Conservation (phyloP, 2,888 invertebrate genomes). For the Trachelus tabidus region DNA sequence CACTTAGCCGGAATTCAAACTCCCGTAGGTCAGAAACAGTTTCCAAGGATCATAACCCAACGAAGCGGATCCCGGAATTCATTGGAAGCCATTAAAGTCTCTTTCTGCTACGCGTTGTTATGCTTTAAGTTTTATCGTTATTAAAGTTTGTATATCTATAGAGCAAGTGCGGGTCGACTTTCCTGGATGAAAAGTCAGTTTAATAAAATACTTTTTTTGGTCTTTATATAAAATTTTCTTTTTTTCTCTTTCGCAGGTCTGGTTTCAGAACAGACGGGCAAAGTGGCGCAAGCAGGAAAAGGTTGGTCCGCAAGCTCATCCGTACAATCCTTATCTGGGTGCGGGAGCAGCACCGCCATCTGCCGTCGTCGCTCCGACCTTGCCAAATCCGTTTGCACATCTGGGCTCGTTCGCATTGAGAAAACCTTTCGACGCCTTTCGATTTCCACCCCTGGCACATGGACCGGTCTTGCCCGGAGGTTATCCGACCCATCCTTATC, state of each 20-base stretch:
- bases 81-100: neutral
- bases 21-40: conserved; percentile 36
- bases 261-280: conserved; percentile 93
- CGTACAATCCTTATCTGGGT: conserved; percentile 86
- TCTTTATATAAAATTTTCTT: neutral
- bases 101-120: neutral
- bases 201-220: neutral
- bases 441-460: conserved; percentile 72
- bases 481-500: conserved; percentile 71
- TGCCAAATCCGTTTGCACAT: conserved; percentile 85
- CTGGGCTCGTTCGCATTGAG: conserved; percentile 78
- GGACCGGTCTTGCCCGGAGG: conserved; percentile 70
- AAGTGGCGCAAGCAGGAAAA: conserved; percentile 96
- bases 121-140: neutral
- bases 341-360: conserved; percentile 74
- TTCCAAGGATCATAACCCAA: conserved; percentile 37
- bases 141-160: neutral
- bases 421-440: conserved; percentile 77
- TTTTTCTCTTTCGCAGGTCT: conserved; percentile 76
- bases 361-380: conserved; percentile 78
- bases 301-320: conserved; percentile 90
- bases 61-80: neutral
- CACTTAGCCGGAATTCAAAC: conserved; percentile 49
- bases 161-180: too few species aligned
- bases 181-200: neutral